Conservation (phyloP, 1,140 invertebrate genomes). For the Sycobia sp. region DNA sequence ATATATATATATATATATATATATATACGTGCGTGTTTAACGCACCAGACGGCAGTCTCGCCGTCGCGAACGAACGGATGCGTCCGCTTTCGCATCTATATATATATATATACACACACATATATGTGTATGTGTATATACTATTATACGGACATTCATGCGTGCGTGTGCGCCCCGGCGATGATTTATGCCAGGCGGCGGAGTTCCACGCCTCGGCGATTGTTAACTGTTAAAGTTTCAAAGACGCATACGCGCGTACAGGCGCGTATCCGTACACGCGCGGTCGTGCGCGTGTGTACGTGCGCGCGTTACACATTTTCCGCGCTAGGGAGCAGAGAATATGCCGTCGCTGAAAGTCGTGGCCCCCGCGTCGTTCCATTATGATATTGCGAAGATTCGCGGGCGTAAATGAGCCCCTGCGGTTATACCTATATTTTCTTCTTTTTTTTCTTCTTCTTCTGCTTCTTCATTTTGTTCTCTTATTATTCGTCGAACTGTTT, state of each 20-base stretch:
- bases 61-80: too few species aligned
- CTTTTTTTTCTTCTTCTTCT: too few species aligned
- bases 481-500: too few species aligned
- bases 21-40: too few species aligned
- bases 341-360: neutral
- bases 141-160: neutral
- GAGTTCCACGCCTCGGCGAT: slow-evolving; percentile 21
- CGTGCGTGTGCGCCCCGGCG: slow-evolving; percentile 1
- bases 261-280: too few species aligned
- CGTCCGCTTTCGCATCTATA: slow-evolving; percentile 33
- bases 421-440: too few species aligned
- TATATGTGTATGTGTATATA: slow-evolving; percentile 29
- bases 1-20: too few species aligned
- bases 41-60: too few species aligned
- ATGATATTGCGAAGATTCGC: neutral
- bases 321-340: slow-evolving; percentile 8
- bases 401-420: too few species aligned
- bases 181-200: slow-evolving; percentile 18
- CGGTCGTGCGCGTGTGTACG: too few species aligned
- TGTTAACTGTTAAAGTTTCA: slow-evolving; percentile 16
- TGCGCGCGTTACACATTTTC: too few species aligned
- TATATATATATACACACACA: slow-evolving; percentile 11
- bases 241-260: slow-evolving; percentile 3
- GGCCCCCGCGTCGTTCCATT: slow-evolving; percentile 17
- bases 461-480: too few species aligned